Conservation (phyloP, 2,113 vertebrate genomes). For the Eptesicus fuscus region DNA sequence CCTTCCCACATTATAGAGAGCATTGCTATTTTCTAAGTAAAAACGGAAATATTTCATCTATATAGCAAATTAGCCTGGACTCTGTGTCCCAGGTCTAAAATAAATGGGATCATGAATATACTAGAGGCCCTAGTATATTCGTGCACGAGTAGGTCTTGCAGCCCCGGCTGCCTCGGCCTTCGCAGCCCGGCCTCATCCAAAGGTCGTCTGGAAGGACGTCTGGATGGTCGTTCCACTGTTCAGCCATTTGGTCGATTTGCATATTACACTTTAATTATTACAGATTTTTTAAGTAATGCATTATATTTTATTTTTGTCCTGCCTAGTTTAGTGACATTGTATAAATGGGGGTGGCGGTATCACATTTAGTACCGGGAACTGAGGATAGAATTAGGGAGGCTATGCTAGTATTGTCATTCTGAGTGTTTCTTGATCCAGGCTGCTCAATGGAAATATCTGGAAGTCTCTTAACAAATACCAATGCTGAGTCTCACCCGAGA, state of each 20-base stretch:
- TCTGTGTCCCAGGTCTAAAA: neutral
- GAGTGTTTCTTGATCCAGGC: neutral
- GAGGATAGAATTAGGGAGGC: no score
- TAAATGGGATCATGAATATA: neutral
- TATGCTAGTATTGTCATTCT: neutral
- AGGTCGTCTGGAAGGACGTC: no score
- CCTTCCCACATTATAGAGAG: neutral
- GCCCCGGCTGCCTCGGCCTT: no score
- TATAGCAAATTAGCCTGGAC: slow-evolving; percentile 4
- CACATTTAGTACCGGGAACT: neutral
- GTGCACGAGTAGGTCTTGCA: no score
- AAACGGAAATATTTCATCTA: neutral
- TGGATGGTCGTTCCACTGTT: no score
- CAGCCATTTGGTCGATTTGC: no score
- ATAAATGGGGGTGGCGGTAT: neutral
- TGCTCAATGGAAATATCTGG: neutral
- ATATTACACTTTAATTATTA: no score
- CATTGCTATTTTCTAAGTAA: slow-evolving; percentile 36
- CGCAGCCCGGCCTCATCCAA: no score
- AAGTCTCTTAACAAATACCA: neutral
- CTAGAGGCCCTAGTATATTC: no score
- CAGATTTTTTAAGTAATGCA: neutral
- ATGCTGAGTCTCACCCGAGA: neutral
- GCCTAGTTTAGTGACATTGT: neutral
- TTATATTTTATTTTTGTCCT: neutral